Conservation (phyloP, 2,797 vertebrate species). For the Pteropus rufus region DNA sequence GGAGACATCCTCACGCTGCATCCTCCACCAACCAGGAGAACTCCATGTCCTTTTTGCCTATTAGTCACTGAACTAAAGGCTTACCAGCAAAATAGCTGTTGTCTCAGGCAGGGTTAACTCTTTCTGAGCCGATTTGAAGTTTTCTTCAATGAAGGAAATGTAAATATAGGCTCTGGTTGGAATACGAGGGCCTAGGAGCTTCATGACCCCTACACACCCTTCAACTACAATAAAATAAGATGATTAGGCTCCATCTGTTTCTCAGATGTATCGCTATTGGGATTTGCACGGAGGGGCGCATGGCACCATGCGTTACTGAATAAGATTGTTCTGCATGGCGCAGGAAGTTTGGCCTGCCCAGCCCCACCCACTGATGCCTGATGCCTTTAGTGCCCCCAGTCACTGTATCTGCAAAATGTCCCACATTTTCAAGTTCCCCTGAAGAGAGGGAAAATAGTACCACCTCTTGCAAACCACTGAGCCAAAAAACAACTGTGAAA, state of each 20-base stretch:
- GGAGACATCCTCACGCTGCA: conserved; percentile 57
- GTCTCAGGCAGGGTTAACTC: conserved; percentile 63
- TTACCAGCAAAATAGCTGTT: conserved; percentile 11
- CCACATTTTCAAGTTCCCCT: neutral
- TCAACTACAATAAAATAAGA: neutral
- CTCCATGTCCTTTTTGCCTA: conserved; percentile 64
- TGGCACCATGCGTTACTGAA: rapidly evolving
- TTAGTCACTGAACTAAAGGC: conserved; percentile 69
- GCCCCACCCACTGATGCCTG: neutral
- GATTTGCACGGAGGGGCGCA: neutral
- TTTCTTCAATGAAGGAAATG: neutral
- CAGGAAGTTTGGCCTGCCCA: neutral
- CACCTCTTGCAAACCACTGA: neutral
- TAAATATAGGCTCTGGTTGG: neutral
- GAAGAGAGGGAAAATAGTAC: neutral
- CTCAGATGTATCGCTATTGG: neutral
- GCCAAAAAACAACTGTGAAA: neutral
- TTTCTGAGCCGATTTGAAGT: conserved; percentile 28
- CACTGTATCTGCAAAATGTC: neutral
- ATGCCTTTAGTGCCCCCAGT: neutral
- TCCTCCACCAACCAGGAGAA: conserved; percentile 64
- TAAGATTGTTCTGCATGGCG: neutral
- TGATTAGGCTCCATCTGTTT: neutral
- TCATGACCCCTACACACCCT: neutral
- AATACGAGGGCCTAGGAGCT: neutral